Evolutionary conservation across 2,797 vertebrate species (phyloP).

Genomic region (Rhadinocentrus ornatus): DNA sequence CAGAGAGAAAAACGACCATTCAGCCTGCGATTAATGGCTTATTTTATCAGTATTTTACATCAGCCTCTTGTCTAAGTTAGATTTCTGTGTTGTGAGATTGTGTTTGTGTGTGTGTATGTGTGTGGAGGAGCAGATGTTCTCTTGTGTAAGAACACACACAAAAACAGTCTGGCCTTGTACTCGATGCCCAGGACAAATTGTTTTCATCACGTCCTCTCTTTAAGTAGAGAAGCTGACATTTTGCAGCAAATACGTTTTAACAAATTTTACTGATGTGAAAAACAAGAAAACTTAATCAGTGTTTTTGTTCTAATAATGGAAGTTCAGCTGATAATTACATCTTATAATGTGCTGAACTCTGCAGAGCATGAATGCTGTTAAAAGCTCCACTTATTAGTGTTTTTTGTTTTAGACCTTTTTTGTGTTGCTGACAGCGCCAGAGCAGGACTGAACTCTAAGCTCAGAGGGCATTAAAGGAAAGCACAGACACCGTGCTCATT

Average conservation of each 20-base stretch:
- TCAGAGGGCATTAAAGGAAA: conserved; percentile 3
- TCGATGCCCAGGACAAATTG: conserved; percentile 24
- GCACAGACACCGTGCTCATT: neutral
- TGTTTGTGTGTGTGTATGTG: neutral
- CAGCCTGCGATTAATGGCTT: conserved; percentile 34
- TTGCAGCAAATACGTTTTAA: conserved; percentile 9
- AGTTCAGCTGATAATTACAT: conserved; percentile 3
- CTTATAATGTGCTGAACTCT: conserved; percentile 1
- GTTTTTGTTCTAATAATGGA: conserved; percentile 5
- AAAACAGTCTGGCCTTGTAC: conserved; percentile 27
- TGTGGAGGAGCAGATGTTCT: conserved; percentile 13
- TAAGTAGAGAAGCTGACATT: conserved; percentile 7
- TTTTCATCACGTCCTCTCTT: conserved; percentile 26
- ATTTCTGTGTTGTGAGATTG: conserved; percentile 13
- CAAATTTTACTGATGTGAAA: neutral
- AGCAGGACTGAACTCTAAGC: neutral
- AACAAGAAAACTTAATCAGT: conserved; percentile 10
- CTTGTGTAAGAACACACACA: conserved; percentile 12
- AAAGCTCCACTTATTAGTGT: neutral
- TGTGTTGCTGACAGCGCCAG: conserved; percentile 1
- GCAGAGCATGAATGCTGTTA: neutral
- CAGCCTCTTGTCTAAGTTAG: conserved; percentile 20
- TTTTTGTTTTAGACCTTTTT: neutral
- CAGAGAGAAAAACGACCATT: conserved; percentile 20
- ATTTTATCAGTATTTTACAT: conserved; percentile 43